Percentiles rank a stretch among this genome's conserved stretches.
Evolutionary conservation across 2,797 vertebrate species (phyloP).

Genomic region (Odontamblyopus lacepedii): DNA sequence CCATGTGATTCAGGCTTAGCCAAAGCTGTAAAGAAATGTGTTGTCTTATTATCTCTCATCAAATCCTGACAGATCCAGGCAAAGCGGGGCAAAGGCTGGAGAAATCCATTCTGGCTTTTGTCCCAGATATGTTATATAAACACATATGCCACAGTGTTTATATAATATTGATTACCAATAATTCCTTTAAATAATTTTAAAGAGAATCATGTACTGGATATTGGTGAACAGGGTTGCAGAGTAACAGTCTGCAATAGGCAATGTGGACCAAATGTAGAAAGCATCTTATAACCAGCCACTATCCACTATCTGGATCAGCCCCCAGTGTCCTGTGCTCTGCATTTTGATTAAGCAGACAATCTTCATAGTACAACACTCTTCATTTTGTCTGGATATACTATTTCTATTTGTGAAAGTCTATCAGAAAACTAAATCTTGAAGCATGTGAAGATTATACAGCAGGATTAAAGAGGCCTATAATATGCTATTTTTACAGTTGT

Average conservation of each 20-base stretch:
- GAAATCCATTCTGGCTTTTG: slow-evolving; percentile 43
- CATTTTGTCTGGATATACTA: background rate
- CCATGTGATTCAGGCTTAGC: slow-evolving; percentile 57
- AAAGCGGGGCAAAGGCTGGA: slow-evolving; percentile 19
- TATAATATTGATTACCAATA: slow-evolving; percentile 26
- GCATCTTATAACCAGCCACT: background rate
- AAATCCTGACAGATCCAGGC: slow-evolving; percentile 59
- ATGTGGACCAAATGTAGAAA: background rate
- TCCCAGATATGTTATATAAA: slow-evolving; percentile 52
- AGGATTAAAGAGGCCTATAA: background rate
- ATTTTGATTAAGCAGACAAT: background rate
- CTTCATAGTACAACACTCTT: background rate
- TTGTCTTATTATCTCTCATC: slow-evolving; percentile 61
- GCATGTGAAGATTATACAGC: background rate
- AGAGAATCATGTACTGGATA: background rate
- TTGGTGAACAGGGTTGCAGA: background rate
- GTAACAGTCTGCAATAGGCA: background rate
- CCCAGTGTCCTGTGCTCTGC: background rate
- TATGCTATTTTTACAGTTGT: slow-evolving; percentile 5
- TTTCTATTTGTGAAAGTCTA: background rate
- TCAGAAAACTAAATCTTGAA: background rate
- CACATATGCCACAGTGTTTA: slow-evolving; percentile 47
- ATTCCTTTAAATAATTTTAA: too few relatives aligned
- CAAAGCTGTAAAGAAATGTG: slow-evolving; percentile 69
- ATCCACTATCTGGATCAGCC: background rate